Evolutionary conservation across 2,888 invertebrate species (phyloP).

Genomic region (Lingula anatina): DNA sequence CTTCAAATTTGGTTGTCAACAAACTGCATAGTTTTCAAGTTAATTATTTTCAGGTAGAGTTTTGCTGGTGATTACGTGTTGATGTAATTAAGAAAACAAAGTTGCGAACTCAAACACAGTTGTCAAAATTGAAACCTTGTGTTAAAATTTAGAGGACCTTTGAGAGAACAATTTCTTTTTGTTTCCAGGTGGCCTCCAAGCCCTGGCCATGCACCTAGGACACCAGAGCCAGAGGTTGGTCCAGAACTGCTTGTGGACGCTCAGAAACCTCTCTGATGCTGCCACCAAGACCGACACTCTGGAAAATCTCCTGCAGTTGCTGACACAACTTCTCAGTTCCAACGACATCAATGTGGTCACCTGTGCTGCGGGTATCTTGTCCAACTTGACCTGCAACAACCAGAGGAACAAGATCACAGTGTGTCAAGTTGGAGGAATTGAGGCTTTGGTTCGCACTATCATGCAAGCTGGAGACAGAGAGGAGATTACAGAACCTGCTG

Average conservation of each 20-base stretch:
- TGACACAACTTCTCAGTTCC: conserved; percentile 85
- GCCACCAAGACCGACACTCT: conserved; percentile 89
- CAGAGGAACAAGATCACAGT: conserved; percentile 87
- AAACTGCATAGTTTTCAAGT: no score
- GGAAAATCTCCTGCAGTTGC: conserved; percentile 57
- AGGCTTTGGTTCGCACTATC: conserved; percentile 84
- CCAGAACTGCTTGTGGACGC: conserved; percentile 95
- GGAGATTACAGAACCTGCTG: conserved; percentile 99
- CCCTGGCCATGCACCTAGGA: conserved; percentile 89
- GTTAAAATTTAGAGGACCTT: no score
- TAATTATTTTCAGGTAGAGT: no score
- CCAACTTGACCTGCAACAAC: conserved; percentile 99
- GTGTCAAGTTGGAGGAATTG: conserved; percentile 93
- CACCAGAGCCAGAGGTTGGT: conserved; percentile 89
- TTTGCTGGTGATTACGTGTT: no score
- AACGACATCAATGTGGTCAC: conserved; percentile 93
- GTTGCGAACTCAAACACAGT: no score
- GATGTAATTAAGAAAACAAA: no score
- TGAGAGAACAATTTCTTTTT: no score
- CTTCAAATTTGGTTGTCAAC: no score
- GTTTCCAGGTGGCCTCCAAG: conserved; percentile 80
- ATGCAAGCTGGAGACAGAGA: conserved; percentile 74
- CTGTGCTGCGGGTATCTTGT: conserved; percentile 96
- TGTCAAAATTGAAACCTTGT: no score
- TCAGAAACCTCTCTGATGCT: conserved; percentile 96